A percentile compares a stretch with the other conserved stretches of the same genome.
These are phyloP conservation scores for Drosophila hawaiiensis DNA, from an alignment of 2,888 invertebrate genomes.

Conservation along the genomic window DNA sequence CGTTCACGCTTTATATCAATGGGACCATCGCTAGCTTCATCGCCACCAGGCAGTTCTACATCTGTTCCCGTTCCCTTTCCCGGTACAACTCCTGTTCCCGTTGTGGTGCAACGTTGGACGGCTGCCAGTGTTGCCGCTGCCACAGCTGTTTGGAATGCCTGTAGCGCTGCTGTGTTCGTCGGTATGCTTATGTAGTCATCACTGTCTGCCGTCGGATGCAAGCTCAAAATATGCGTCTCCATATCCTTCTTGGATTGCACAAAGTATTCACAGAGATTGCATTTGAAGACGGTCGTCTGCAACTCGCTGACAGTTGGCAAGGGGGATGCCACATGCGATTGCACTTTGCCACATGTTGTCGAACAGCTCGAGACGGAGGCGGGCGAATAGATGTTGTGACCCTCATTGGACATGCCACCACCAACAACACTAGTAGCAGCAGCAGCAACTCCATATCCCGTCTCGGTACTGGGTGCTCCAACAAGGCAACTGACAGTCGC, in stretches of 20 bases:
- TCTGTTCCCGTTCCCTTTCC: constrained; percentile 1
- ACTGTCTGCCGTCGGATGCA: constrained; percentile 75
- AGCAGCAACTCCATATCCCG: constrained; percentile 17
- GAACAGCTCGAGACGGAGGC: constrained; percentile 64
- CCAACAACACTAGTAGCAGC: background rate
- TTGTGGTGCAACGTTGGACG: constrained; percentile 72
- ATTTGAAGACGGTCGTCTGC: constrained; percentile 82
- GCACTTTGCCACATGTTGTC: constrained; percentile 48
- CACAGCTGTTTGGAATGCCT: constrained; percentile 84
- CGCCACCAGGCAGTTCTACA: background rate
- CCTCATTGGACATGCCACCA: background rate
- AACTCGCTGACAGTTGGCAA: constrained; percentile 25
- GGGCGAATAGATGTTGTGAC: constrained; percentile 41
- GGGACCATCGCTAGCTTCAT: constrained; percentile 44
- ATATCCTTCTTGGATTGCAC: constrained; percentile 83
- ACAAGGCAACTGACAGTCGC: constrained; percentile 9
- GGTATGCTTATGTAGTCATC: constrained; percentile 84
- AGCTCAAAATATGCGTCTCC: constrained; percentile 75
- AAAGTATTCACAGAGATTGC: constrained; percentile 84
- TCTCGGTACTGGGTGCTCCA: constrained; percentile 25
- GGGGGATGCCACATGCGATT: constrained; percentile 31
- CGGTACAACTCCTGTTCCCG: background rate
- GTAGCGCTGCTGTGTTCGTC: constrained; percentile 83
- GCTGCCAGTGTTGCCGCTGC: constrained; percentile 81
- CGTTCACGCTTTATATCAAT: constrained; percentile 74